A percentile compares a stretch with the other conserved stretches of the same genome.
Conservation (phyloP, 2,888 invertebrate genomes). For the Autographa gamma region DNA sequence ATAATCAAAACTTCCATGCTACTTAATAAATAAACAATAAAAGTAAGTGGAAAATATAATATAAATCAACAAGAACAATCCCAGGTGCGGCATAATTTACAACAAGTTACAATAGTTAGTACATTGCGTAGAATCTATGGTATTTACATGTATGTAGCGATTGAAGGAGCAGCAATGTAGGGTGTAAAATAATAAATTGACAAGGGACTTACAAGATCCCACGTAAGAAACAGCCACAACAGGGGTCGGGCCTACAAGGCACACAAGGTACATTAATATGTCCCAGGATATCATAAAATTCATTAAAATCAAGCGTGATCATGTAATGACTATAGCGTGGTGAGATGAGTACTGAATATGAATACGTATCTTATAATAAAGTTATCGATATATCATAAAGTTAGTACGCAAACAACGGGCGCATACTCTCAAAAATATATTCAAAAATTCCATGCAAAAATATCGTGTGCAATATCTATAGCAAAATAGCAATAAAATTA, state of each 20-base stretch:
- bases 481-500: constrained; percentile 1
- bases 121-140: constrained; percentile 35
- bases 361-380: background rate
- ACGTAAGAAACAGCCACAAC: constrained; percentile 89
- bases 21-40: constrained; percentile 17
- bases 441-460: constrained; percentile 2
- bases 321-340: constrained; percentile 32
- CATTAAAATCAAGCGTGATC: constrained; percentile 52
- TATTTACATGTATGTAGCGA: constrained; percentile 51
- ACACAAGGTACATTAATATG: constrained; percentile 81
- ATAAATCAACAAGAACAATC: background rate
- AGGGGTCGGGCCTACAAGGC: constrained; percentile 86
- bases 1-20: constrained; percentile 11
- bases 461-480: background rate
- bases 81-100: constrained; percentile 23
- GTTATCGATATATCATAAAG: background rate
- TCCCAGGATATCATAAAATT: constrained; percentile 62
- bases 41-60: background rate
- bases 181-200: constrained; percentile 68
- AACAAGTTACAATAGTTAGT: constrained; percentile 46
- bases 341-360: constrained; percentile 8
- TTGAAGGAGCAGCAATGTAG: constrained; percentile 44
- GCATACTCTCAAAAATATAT: background rate
- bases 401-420: constrained; percentile 4
- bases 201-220: constrained; percentile 87